Percentiles rank a stretch among this genome's conserved stretches.
phyloP scores from a whole-genome alignment of 2,113 vertebrate genomes.

The Ailuropoda melanoleuca region DNA sequence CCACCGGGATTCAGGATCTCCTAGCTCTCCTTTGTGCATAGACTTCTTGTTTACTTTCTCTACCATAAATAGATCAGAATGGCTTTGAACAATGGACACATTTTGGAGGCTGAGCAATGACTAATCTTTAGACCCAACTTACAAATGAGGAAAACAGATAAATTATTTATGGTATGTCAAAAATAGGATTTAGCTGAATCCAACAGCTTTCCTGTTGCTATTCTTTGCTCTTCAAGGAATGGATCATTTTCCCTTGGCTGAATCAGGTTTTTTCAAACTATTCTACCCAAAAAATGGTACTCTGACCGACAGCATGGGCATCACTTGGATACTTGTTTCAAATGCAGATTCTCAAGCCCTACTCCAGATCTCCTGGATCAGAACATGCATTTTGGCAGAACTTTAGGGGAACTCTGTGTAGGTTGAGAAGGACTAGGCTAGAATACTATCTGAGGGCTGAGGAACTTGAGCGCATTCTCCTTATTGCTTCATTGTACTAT shows the following conservation, averaged over 20 bases:
- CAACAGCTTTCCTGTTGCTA: background rate
- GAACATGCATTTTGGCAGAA: background rate
- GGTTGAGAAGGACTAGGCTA: background rate
- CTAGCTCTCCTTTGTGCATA: background rate
- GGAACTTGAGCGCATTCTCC: too few species aligned
- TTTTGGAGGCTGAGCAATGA: constrained; percentile 62
- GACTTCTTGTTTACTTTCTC: constrained; percentile 55
- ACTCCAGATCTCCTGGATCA: background rate
- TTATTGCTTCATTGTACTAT: rapidly evolving
- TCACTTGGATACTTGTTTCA: background rate
- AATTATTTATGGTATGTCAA: constrained; percentile 72
- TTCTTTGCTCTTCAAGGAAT: background rate
- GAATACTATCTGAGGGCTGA: background rate
- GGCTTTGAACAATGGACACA: constrained; percentile 71
- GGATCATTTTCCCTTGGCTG: background rate
- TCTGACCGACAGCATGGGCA: background rate
- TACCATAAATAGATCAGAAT: background rate
- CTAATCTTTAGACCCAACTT: constrained; percentile 78
- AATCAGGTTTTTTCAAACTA: background rate
- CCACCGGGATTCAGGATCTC: background rate
- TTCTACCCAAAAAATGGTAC: background rate
- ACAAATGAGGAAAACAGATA: constrained; percentile 80
- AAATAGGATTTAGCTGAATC: constrained; percentile 7
- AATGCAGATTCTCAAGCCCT: background rate
- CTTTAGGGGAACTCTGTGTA: background rate